Percentiles rank a stretch among this genome's conserved stretches.
phyloP scores from a whole-genome alignment of 2,113 vertebrate genomes.

The Crotalus viridis region DNA sequence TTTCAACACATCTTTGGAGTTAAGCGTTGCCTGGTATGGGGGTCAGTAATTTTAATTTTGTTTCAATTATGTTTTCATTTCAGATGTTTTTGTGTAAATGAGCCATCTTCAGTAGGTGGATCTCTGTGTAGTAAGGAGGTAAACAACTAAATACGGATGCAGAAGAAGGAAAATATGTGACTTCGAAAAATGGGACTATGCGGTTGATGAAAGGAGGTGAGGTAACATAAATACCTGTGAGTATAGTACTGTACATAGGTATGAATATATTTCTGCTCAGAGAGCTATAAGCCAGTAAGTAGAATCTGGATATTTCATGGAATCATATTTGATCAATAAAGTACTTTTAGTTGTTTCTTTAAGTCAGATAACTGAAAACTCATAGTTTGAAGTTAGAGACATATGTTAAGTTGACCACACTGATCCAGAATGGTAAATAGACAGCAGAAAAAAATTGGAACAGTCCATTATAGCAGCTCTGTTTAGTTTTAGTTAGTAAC shows the following conservation, averaged over 20 bases:
- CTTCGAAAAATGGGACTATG: background rate
- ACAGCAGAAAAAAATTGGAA: background rate
- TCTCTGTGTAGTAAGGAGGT: background rate
- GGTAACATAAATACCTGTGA: background rate
- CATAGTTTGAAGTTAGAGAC: background rate
- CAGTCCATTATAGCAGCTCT: background rate
- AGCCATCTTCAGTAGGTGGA: background rate
- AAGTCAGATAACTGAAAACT: background rate
- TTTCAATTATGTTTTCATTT: background rate
- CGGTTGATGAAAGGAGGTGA: background rate
- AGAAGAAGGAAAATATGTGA: background rate
- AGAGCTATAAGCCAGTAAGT: background rate
- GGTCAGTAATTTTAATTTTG: background rate
- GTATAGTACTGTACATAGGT: background rate
- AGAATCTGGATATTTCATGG: background rate
- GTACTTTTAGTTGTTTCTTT: background rate
- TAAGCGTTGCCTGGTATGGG: background rate
- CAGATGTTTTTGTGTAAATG: background rate
- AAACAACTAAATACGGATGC: background rate
- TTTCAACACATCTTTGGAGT: background rate
- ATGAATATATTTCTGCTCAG: background rate
- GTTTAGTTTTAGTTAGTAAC: background rate
- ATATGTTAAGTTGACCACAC: background rate
- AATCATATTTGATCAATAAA: background rate
- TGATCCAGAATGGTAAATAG: background rate